Percentiles rank a stretch among this genome's conserved stretches.
These are phyloP conservation scores for Hermaeophaga mercurialis DNA, from an alignment of 2,888 invertebrate genomes.

Conservation along the genomic window DNA sequence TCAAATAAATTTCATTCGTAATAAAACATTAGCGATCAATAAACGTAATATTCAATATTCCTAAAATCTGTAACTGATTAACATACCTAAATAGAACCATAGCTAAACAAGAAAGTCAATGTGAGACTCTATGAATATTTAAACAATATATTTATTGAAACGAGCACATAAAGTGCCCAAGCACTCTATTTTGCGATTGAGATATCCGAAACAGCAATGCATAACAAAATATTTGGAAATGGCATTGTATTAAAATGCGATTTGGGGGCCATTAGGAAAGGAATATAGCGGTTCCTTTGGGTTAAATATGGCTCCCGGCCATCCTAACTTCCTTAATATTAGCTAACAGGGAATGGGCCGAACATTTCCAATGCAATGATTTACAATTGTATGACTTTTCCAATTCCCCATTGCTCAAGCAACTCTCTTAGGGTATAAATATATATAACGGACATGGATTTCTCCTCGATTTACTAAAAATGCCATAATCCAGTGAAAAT, in stretches of 20 bases:
- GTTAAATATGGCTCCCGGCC: constrained; percentile 32
- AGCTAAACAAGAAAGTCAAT: no score
- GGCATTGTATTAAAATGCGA: constrained; percentile 22
- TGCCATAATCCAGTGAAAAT: no score
- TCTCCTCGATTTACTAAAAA: background rate
- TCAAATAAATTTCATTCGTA: no score
- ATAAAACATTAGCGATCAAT: no score
- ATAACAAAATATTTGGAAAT: constrained; percentile 20
- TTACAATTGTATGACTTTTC: constrained; percentile 37
- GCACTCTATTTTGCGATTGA: background rate
- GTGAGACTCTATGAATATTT: background rate
- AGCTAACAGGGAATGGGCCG: constrained; percentile 44
- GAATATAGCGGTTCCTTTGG: constrained; percentile 32
- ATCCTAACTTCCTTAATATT: constrained; percentile 40
- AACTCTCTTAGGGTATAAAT: constrained; percentile 17
- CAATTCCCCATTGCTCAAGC: constrained; percentile 9
- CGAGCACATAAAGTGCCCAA: background rate
- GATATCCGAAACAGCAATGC: constrained; percentile 3
- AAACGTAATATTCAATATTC: background rate
- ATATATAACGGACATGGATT: background rate
- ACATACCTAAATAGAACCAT: no score
- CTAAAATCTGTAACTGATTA: no score
- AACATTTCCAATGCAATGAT: constrained; percentile 43
- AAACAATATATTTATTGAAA: background rate
- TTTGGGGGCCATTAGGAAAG: constrained; percentile 18